These are phyloP conservation scores for Pseudocheirus occidentalis DNA, from an alignment of 2,797 vertebrate species.

Conservation along the genomic window DNA sequence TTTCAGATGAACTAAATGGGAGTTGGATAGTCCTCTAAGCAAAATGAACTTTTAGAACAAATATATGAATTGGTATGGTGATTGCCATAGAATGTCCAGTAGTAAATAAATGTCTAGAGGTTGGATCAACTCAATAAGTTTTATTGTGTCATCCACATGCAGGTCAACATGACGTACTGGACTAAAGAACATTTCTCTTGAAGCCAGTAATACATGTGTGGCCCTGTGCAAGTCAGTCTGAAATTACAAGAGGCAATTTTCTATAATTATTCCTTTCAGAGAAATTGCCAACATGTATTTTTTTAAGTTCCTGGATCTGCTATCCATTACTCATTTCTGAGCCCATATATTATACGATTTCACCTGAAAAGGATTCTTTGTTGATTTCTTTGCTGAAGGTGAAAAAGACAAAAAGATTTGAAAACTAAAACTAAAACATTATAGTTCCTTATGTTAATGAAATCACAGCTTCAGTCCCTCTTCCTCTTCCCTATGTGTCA, in stretches of 20 bases:
- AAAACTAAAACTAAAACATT: too few species aligned
- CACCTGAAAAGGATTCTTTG: conserved; percentile 23
- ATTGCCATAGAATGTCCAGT: neutral
- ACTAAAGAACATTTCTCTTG: neutral
- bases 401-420: conserved; percentile 8
- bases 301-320: conserved; percentile 29
- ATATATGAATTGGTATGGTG: neutral
- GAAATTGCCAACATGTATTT: neutral
- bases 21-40: too few species aligned
- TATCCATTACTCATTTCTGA: conserved; percentile 56
- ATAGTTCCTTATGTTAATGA: neutral
- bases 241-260: neutral
- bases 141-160: neutral
- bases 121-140: neutral
- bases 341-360: conserved; percentile 33
- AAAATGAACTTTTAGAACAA: neutral
- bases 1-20: neutral
- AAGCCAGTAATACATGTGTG: neutral
- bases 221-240: neutral
- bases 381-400: conserved; percentile 19
- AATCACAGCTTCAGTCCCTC: neutral
- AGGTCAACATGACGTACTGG: neutral
- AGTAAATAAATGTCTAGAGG: neutral
- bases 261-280: neutral
- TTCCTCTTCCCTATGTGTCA: neutral